Evolutionary conservation across 2,797 vertebrate genomes (phyloP), one percentile per base, ranked within the genome.

Genomic region (Melanotaenia nigrans): DNA sequence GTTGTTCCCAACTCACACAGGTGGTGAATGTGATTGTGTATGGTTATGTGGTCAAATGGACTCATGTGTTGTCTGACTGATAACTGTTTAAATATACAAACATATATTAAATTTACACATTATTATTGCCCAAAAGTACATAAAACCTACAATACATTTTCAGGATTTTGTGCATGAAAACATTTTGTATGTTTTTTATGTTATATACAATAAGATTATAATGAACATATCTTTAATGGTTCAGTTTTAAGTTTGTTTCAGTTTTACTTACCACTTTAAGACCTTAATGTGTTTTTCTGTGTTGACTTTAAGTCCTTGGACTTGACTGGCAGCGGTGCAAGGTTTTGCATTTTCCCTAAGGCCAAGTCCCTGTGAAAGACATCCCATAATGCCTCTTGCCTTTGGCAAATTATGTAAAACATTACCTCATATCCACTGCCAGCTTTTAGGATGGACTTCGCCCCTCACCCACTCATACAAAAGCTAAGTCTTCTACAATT

Each of bases 371-470:
- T 74, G 63, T 81, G 35, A 82, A 85, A 85, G 78, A 81, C 58
- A 73, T 86, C 83, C 73, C 35, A 77, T 81, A 60, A 72, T 83
- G 68, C 75, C 71, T 81, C 16, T 59, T 75, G 76, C 75, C 85
- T 56, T 68, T 77, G 65, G 87, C 72, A 86, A 87, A 90, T 87
- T 90, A 86, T 90, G 87, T 89, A 90, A 92, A 92, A 73, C 85
- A 89, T 92, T 85, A 90, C 81, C 83, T 90, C 81, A 90, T 85
- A 62, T 57, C 63, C 74, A 66, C 53, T 83, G 85, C 85, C 87
- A 89, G 85, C 69, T 74, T 86, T 60, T 80, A 35, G 71, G 65
- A 67, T 58, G 61, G 59, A 78, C 78, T n/a, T 76, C 49, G 67
- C 73, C 81, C 85, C 68, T 88, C 71, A 77, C n/a, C 69, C 85